These are phyloP conservation scores for Ormyrus rosae DNA, from an alignment of 2,888 invertebrate genomes.

Conservation along the genomic window DNA sequence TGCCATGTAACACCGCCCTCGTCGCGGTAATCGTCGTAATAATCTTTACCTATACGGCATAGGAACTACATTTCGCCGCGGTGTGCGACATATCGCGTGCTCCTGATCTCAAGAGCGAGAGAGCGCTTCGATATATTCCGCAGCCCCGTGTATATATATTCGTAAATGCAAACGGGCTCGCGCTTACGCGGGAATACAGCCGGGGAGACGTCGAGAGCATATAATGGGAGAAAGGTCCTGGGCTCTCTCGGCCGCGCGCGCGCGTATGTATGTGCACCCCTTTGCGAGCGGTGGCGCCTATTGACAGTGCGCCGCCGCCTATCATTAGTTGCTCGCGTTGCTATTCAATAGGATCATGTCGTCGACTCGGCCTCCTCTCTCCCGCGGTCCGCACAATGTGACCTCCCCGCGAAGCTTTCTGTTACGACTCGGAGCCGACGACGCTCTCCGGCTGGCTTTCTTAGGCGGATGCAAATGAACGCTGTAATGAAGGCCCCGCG, in stretches of 20 bases:
- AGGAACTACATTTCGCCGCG: no score
- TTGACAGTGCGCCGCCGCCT: conserved; percentile 28
- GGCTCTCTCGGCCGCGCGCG: not conserved
- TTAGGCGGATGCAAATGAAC: conserved; percentile 18
- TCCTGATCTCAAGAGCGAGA: conserved; percentile 5
- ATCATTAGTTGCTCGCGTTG: conserved; percentile 32
- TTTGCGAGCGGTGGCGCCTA: conserved; percentile 6
- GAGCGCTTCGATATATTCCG: no score
- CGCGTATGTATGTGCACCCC: not conserved
- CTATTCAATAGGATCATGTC: conserved; percentile 24
- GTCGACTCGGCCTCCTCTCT: not conserved
- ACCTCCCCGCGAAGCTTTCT: conserved; percentile 5
- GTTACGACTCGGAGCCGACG: not conserved
- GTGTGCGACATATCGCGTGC: not conserved
- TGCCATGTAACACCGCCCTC: no score
- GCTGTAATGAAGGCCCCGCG: not conserved
- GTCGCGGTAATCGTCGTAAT: no score
- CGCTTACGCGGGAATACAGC: not conserved
- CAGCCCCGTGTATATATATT: not conserved
- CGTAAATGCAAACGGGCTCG: conserved; percentile 22
- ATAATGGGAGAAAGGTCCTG: no score
- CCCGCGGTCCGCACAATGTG: conserved; percentile 5
- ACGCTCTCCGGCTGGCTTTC: not conserved
- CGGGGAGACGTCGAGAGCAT: no score
- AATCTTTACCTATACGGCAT: no score